These are phyloP conservation scores for Chloroclystis v-ata DNA, from an alignment of 2,888 invertebrate species.

Conservation along the genomic window DNA sequence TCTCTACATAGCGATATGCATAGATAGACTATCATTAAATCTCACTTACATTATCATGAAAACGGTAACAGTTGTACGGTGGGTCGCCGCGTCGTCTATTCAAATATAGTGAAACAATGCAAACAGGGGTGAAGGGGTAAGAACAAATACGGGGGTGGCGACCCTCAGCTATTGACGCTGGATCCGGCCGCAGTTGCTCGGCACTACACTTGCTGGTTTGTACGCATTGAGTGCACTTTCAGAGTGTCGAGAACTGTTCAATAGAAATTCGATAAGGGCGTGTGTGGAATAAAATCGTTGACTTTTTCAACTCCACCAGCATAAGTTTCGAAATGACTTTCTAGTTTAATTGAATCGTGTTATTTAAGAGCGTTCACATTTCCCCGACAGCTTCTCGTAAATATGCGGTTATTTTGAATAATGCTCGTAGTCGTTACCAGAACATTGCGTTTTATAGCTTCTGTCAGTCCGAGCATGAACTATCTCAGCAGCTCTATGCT, in stretches of 20 bases:
- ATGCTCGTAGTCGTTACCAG: slow-evolving; percentile 17
- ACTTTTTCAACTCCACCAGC: slow-evolving; percentile 12
- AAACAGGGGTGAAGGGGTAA: slow-evolving; percentile 63
- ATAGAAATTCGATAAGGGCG: slow-evolving; percentile 29
- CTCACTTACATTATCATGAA: slow-evolving; percentile 65
- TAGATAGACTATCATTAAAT: slow-evolving; percentile 61
- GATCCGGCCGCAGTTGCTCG: slow-evolving; percentile 53
- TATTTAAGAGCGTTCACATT: not conserved
- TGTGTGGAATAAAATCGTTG: slow-evolving; percentile 19
- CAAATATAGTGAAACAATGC: slow-evolving; percentile 72
- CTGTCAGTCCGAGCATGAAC: slow-evolving; percentile 23
- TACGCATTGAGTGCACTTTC: slow-evolving; percentile 53
- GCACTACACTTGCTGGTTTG: slow-evolving; percentile 49
- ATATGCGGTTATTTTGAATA: slow-evolving; percentile 11
- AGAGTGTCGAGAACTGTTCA: slow-evolving; percentile 39
- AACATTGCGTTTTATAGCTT: slow-evolving; percentile 22
- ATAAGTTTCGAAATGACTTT: slow-evolving; percentile 8
- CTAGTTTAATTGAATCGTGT: not conserved
- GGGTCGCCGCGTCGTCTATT: slow-evolving; percentile 53
- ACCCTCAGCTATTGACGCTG: slow-evolving; percentile 55
- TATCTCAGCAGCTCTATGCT: slow-evolving; percentile 18
- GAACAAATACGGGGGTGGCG: slow-evolving; percentile 61
- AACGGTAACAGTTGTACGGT: slow-evolving; percentile 70
- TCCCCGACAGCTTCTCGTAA: not conserved
- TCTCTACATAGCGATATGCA: slow-evolving; percentile 30